Evolutionary conservation across 1,140 invertebrate species (phyloP).

Genomic region (Tetranychus urticae): DNA sequence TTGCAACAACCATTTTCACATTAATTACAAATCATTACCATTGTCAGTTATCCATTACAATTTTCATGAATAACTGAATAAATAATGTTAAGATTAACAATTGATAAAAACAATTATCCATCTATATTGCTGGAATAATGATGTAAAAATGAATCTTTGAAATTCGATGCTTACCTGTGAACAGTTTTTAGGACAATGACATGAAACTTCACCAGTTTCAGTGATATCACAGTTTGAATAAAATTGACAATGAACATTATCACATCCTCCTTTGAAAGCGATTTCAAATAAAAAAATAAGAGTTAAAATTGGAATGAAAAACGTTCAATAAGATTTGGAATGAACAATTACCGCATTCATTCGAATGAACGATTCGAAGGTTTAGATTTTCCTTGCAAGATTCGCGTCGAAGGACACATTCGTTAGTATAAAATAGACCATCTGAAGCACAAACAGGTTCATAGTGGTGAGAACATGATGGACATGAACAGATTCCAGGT

Average conservation of each 20-base stretch:
- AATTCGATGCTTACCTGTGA: conserved; percentile 16
- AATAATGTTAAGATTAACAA: no score
- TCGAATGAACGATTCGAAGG: conserved; percentile 27
- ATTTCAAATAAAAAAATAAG: not conserved
- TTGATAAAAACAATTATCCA: not conserved
- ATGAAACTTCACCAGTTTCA: conserved; percentile 34
- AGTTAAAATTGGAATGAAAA: not conserved
- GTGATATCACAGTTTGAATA: conserved; percentile 58
- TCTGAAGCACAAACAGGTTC: conserved; percentile 39
- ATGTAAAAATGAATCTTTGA: no score
- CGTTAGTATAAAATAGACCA: conserved; percentile 37
- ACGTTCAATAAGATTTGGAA: not conserved
- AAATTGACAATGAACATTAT: conserved; percentile 58
- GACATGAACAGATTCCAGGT: conserved; percentile 51
- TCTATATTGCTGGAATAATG: not conserved
- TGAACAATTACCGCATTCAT: not conserved
- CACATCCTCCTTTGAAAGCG: conserved; percentile 49
- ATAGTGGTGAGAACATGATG: conserved; percentile 49
- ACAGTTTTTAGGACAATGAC: conserved; percentile 53
- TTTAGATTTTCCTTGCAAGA: conserved; percentile 44
- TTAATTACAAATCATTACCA: no score
- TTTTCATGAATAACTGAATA: no score
- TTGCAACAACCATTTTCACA: no score
- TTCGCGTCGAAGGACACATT: conserved; percentile 36
- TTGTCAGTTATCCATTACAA: no score